A percentile compares a stretch with the other conserved stretches of the same genome.
phyloP scores from a whole-genome alignment of 2,888 invertebrate species.

The Papilio gigon region DNA sequence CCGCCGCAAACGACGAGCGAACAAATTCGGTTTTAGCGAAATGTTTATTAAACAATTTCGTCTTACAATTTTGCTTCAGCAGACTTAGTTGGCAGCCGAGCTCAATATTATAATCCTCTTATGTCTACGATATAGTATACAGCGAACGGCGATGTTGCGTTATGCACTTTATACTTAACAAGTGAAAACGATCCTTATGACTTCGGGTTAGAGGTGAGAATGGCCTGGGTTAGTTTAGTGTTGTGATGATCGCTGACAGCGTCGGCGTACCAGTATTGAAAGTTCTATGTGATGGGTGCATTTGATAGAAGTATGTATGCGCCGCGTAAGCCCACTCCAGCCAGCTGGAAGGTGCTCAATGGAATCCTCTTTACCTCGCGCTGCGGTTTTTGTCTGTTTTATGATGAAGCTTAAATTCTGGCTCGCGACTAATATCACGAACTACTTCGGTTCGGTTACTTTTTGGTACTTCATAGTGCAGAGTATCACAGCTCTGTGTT shows the following conservation, averaged over 20 bases:
- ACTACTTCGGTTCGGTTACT: not conserved
- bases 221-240: not conserved
- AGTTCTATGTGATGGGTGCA: conserved; percentile 41
- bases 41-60: conserved; percentile 63
- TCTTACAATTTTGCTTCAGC: conserved; percentile 56
- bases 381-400: conserved; percentile 45
- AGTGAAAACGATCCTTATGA: not conserved
- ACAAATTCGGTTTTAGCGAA: conserved; percentile 43
- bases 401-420: conserved; percentile 19
- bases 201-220: not conserved
- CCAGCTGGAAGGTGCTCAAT: conserved; percentile 49
- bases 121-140: conserved; percentile 52
- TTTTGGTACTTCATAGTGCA: not conserved
- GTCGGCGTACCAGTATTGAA: conserved; percentile 35
- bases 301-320: conserved; percentile 38
- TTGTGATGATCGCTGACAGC: conserved; percentile 4
- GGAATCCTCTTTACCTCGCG: conserved; percentile 44
- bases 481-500: too few species aligned
- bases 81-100: conserved; percentile 53
- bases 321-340: conserved; percentile 48
- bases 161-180: not conserved
- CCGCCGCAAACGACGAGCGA: conserved; percentile 13
- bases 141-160: conserved; percentile 29
- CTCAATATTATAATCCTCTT: conserved; percentile 60
- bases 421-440: not conserved